Conservation (phyloP, 2,888 invertebrate genomes). For the Dasysyrphus tricinctus region DNA sequence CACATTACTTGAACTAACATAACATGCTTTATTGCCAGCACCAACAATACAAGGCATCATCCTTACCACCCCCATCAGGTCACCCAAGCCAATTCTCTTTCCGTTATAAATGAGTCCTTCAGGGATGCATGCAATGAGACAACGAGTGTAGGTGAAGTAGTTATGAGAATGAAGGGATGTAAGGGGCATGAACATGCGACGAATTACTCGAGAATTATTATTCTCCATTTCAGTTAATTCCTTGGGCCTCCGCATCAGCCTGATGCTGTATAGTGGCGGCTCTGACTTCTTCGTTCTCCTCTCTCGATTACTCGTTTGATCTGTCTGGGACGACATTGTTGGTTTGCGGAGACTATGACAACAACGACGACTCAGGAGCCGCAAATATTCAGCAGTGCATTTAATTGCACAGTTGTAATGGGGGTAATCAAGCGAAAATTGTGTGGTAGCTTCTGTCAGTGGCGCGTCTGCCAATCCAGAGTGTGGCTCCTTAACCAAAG, state of each 20-base stretch:
- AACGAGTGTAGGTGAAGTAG: conserved; percentile 27
- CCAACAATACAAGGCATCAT: conserved; percentile 64
- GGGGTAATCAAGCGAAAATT: conserved; percentile 75
- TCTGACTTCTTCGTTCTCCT: neutral
- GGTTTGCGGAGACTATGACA: conserved; percentile 10
- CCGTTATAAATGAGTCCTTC: conserved; percentile 51
- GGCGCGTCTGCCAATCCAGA: conserved; percentile 32
- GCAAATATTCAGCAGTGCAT: conserved; percentile 72
- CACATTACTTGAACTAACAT: conserved; percentile 74
- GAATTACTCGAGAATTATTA: conserved; percentile 74
- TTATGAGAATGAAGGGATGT: conserved; percentile 34
- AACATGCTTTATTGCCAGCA: conserved; percentile 72
- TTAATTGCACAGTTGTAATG: conserved; percentile 74
- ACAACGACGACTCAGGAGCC: conserved; percentile 7
- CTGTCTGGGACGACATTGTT: conserved; percentile 50
- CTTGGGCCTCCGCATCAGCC: conserved; percentile 38
- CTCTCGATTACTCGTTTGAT: conserved; percentile 55
- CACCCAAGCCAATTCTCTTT: neutral
- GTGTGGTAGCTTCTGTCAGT: conserved; percentile 63
- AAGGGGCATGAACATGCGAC: conserved; percentile 57
- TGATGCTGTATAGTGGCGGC: conserved; percentile 18
- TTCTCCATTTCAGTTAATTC: conserved; percentile 74
- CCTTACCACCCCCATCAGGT: conserved; percentile 18
- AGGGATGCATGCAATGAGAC: conserved; percentile 57
- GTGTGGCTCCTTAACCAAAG: conserved; percentile 62